Evolutionary conservation across 2,113 vertebrate genomes (phyloP).

Genomic region (Gymnorhina tibicen): DNA sequence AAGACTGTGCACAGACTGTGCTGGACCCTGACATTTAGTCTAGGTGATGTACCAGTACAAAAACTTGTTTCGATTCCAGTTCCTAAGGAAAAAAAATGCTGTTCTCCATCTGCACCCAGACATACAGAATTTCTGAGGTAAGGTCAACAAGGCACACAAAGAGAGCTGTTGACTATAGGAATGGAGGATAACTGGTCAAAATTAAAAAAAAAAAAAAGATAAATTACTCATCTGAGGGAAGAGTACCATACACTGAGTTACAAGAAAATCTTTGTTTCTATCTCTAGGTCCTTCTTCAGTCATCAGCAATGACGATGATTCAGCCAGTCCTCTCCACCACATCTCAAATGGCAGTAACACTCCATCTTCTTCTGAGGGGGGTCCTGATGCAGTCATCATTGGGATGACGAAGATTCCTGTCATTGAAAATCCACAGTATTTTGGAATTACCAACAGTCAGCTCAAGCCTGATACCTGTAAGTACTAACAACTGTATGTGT

Average conservation of each 20-base stretch:
- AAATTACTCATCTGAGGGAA: not conserved
- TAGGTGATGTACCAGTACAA: not conserved
- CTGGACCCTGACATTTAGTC: not conserved
- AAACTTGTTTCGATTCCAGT: not conserved
- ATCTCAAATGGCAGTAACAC: slow-evolving; percentile 96
- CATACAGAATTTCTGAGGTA: not conserved
- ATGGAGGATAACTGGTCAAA: not conserved
- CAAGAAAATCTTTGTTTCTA: slow-evolving; percentile 57
- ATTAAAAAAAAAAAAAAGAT: not conserved
- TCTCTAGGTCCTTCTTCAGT: slow-evolving; percentile 89
- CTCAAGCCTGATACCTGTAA: slow-evolving; percentile 95
- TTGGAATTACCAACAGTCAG: slow-evolving; percentile 92
- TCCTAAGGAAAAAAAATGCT: not conserved
- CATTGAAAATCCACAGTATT: slow-evolving; percentile 96
- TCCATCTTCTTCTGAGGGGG: slow-evolving; percentile 90
- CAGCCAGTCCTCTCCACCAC: slow-evolving; percentile 92
- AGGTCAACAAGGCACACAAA: not conserved
- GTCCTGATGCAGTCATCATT: slow-evolving; percentile 91
- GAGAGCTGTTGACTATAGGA: not conserved
- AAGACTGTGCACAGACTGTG: not conserved
- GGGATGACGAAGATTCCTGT: slow-evolving; percentile 97
- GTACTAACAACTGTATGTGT: slow-evolving; percentile 69
- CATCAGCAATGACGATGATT: slow-evolving; percentile 95
- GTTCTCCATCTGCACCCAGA: not conserved
- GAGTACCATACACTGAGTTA: not conserved